These are phyloP conservation scores for Cephus cinctus DNA, from an alignment of 1,140 invertebrate species.

Conservation along the genomic window DNA sequence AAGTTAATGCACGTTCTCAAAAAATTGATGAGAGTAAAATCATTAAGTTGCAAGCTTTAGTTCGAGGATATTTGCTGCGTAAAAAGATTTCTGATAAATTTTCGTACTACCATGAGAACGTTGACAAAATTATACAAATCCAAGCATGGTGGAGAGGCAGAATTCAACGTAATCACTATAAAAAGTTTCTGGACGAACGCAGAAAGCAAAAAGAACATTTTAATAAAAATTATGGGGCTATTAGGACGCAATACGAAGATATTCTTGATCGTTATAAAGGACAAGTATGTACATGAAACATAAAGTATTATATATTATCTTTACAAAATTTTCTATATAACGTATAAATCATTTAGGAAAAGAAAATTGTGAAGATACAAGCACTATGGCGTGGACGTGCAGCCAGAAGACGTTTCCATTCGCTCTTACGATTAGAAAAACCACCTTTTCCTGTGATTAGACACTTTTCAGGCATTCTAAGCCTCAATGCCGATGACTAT, in stretches of 20 bases:
- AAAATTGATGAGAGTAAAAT: conserved; percentile 42
- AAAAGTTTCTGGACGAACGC: conserved; percentile 42
- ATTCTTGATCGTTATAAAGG: conserved; percentile 54
- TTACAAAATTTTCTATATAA: not conserved
- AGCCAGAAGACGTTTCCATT: conserved; percentile 61
- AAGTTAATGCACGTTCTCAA: conserved; percentile 36
- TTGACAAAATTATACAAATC: conserved; percentile 60
- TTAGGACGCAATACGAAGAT: conserved; percentile 28
- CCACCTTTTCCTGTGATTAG: conserved; percentile 71
- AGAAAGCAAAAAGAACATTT: conserved; percentile 40
- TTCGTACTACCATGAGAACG: conserved; percentile 56
- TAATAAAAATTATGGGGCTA: not conserved
- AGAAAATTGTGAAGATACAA: conserved; percentile 66
- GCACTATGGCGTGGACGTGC: conserved; percentile 64
- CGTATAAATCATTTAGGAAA: conserved; percentile 50
- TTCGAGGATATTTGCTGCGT: conserved; percentile 65
- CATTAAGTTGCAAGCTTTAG: conserved; percentile 62
- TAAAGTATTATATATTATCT: not conserved
- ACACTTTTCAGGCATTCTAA: conserved; percentile 71
- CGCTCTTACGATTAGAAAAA: conserved; percentile 63
- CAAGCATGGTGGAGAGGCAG: conserved; percentile 69
- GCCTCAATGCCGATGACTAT: conserved; percentile 73
- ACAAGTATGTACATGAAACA: conserved; percentile 44
- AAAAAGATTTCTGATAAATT: conserved; percentile 55
- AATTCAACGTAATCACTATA: conserved; percentile 56